phyloP scores from a whole-genome alignment of 2,113 vertebrate species.

The Psophia crepitans region DNA sequence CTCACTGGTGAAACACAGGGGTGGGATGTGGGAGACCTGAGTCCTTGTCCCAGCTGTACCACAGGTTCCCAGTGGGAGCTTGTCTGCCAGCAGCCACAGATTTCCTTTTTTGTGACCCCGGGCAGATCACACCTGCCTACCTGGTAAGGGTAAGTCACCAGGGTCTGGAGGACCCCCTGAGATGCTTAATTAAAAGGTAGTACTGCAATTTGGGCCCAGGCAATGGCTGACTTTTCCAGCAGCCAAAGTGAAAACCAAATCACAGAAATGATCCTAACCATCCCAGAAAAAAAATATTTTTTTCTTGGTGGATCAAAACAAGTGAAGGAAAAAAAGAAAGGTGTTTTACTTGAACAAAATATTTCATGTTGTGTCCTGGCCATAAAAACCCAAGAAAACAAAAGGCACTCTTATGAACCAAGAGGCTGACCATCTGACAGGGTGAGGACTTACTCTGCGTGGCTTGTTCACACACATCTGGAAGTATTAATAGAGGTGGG shows the following conservation, averaged over 20 bases:
- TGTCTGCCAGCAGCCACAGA: background rate
- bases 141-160: background rate
- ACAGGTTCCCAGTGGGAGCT: background rate
- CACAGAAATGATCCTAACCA: background rate
- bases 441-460: background rate
- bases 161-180: background rate
- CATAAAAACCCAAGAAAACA: background rate
- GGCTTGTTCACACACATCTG: background rate
- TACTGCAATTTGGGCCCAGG: background rate
- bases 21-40: background rate
- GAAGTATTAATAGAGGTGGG: background rate
- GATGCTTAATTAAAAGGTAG: background rate
- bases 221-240: background rate
- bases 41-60: background rate
- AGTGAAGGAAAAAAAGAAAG: background rate
- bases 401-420: background rate
- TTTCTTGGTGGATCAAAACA: background rate
- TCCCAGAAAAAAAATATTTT: background rate
- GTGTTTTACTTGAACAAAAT: background rate
- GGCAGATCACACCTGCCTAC: background rate
- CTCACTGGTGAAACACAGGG: background rate
- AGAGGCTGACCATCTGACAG: background rate
- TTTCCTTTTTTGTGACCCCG: background rate
- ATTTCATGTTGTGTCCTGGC: background rate
- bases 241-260: background rate